phyloP scores from a whole-genome alignment of 2,888 invertebrate genomes.

The Chironomus tentans region DNA sequence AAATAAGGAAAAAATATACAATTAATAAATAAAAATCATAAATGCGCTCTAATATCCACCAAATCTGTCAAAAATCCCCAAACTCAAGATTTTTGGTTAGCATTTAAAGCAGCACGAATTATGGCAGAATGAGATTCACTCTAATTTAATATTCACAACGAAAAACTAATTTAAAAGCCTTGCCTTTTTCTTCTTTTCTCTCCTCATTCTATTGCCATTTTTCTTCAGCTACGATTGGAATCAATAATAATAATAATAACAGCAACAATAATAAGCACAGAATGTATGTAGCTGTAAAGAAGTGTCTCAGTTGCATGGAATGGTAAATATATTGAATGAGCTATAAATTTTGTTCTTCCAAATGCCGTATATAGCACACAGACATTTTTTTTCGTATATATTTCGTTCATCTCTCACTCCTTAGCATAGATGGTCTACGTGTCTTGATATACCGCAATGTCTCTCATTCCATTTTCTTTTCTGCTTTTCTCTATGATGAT shows the following conservation, averaged over 20 bases:
- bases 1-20: too few species aligned
- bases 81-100: neutral
- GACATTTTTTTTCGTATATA: neutral
- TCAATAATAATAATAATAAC: neutral
- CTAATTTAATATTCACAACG: slow-evolving; percentile 24
- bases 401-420: neutral
- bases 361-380: neutral
- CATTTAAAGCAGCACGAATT: neutral
- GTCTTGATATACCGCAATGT: neutral
- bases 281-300: neutral
- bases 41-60: too few species aligned
- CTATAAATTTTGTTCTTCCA: slow-evolving; percentile 2
- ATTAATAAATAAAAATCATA: too few species aligned
- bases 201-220: neutral
- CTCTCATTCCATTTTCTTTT: neutral
- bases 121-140: neutral
- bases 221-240: neutral
- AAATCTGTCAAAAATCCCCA: too few species aligned
- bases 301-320: slow-evolving; percentile 15
- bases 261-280: too few species aligned
- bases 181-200: neutral
- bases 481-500: neutral
- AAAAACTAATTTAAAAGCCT: slow-evolving; percentile 23
- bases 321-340: slow-evolving; percentile 17
- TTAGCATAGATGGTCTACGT: neutral